Conservation (phyloP, 2,113 vertebrate genomes). For the Cettia cetti region DNA sequence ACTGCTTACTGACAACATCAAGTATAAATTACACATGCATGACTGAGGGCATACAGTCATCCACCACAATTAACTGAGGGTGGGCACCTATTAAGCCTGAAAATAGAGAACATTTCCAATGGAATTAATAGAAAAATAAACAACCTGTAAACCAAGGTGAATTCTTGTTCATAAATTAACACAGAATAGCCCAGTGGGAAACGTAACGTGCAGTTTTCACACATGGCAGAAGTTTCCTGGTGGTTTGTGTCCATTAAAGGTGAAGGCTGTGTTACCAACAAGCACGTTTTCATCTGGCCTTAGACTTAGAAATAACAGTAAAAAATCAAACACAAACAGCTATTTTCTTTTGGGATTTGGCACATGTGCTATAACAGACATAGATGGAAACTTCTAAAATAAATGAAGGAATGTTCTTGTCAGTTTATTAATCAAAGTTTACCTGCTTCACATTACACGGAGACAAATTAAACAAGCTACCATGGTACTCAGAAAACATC, state of each 20-base stretch:
- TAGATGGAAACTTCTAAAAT: conserved; percentile 73
- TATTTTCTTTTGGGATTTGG: conserved; percentile 71
- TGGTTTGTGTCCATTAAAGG: conserved; percentile 25
- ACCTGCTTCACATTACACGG: conserved; percentile 75
- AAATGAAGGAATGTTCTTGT: conserved; percentile 71
- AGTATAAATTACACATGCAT: background rate
- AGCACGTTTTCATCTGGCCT: conserved; percentile 69
- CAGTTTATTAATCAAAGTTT: conserved; percentile 81
- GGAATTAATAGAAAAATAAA: conserved; percentile 23
- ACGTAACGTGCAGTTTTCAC: conserved; percentile 59
- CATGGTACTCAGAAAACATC: conserved; percentile 78
- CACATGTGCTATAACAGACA: conserved; percentile 64
- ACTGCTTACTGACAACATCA: background rate
- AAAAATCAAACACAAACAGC: conserved; percentile 59
- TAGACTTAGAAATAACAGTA: conserved; percentile 68
- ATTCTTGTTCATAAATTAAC: conserved; percentile 44
- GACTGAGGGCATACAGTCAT: no score
- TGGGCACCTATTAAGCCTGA: background rate
- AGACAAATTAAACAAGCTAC: conserved; percentile 79
- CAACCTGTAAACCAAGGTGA: conserved; percentile 47
- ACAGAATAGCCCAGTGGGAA: background rate
- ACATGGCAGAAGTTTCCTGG: conserved; percentile 48
- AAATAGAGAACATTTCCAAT: background rate
- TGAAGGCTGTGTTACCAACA: conserved; percentile 52
- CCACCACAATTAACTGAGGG: background rate